These are phyloP conservation scores for Xiphophorus couchianus DNA, from an alignment of 2,113 vertebrate species.

Conservation along the genomic window DNA sequence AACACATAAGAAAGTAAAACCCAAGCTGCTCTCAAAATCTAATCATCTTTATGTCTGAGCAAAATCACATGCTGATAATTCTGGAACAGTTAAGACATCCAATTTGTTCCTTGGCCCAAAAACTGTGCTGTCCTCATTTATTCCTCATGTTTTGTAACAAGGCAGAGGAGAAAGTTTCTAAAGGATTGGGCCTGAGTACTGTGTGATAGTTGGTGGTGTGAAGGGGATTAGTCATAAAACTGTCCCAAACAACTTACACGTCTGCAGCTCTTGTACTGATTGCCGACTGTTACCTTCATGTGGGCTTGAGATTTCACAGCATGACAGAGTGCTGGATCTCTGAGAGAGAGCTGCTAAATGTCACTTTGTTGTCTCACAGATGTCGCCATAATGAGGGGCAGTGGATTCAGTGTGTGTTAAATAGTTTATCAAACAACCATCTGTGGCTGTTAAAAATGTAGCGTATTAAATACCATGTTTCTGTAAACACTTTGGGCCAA, in stretches of 20 bases:
- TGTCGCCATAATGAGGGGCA: constrained; percentile 61
- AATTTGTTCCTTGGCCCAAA: constrained; percentile 7
- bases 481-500: constrained; percentile 21
- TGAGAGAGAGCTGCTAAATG: constrained; percentile 66
- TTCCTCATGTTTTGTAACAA: constrained; percentile 6
- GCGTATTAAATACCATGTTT: constrained; percentile 16
- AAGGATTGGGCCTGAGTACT: constrained; percentile 26
- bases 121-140: constrained; percentile 5
- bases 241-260: constrained; percentile 45
- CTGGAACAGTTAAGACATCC: too few relatives aligned
- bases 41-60: not conserved
- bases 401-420: constrained; percentile 55
- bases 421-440: constrained; percentile 57
- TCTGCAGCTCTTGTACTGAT: constrained; percentile 35
- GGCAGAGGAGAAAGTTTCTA: constrained; percentile 30
- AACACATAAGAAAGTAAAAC: not conserved
- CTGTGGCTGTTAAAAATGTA: constrained; percentile 56
- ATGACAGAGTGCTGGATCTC: constrained; percentile 66
- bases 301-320: constrained; percentile 60
- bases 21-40: not conserved
- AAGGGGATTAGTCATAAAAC: constrained; percentile 57
- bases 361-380: constrained; percentile 71
- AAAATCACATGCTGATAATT: not conserved
- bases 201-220: constrained; percentile 39
- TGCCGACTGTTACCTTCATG: constrained; percentile 60